phyloP scores from a whole-genome alignment of 1,140 invertebrate species.

The Uloborus diversus region DNA sequence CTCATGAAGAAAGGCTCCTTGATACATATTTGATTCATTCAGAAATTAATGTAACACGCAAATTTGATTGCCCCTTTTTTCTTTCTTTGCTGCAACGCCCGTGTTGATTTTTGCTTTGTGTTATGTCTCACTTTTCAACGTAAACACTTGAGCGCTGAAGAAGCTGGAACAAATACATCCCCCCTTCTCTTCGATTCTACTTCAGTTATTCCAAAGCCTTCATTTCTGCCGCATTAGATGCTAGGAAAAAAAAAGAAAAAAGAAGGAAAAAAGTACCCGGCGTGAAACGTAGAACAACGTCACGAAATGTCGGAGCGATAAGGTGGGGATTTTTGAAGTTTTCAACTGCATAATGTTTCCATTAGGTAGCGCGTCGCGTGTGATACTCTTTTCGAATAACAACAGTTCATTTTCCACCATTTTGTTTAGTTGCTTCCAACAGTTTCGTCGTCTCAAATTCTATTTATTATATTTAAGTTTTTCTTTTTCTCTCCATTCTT shows the following conservation, averaged over 20 bases:
- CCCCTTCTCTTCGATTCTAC: background rate
- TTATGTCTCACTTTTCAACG: too few species aligned
- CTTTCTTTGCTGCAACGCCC: too few species aligned
- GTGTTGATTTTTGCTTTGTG: too few species aligned
- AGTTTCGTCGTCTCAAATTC: background rate
- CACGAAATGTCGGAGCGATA: conserved; percentile 7
- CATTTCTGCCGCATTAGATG: conserved; percentile 19
- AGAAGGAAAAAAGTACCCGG: background rate
- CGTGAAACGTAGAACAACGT: background rate
- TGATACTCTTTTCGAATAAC: conserved; percentile 35
- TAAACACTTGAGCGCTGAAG: too few species aligned
- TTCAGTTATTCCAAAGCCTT: conserved; percentile 16
- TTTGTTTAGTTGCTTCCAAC: background rate
- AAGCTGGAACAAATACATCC: conserved; percentile 52
- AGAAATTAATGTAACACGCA: too few species aligned
- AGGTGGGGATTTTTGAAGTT: conserved; percentile 45
- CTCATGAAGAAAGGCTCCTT: too few species aligned
- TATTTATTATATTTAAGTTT: conserved; percentile 21
- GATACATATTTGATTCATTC: too few species aligned
- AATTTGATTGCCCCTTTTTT: too few species aligned
- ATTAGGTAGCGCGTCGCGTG: conserved; percentile 28
- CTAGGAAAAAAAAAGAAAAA: background rate
- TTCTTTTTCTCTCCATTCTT: background rate
- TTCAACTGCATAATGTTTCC: conserved; percentile 47
- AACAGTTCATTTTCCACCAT: background rate